phyloP scores from a whole-genome alignment of 92 coral and sea anemone genomes.

The Virgularia gustaviana region DNA sequence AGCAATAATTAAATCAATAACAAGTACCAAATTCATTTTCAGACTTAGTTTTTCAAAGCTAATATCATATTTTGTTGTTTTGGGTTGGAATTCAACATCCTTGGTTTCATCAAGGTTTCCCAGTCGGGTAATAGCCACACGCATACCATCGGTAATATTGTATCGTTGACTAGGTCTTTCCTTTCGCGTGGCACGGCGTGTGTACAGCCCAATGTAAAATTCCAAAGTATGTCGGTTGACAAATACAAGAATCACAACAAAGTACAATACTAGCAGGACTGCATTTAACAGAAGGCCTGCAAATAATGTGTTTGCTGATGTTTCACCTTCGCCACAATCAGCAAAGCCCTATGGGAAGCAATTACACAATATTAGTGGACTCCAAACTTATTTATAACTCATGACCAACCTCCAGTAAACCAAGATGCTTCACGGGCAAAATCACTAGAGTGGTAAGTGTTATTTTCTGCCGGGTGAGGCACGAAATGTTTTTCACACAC shows the following conservation, averaged over 20 bases:
- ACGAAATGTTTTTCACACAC: too few species aligned
- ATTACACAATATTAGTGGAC: neutral
- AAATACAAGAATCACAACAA: conserved; percentile 16
- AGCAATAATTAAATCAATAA: neutral
- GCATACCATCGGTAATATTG: conserved; percentile 36
- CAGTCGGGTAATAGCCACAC: conserved; percentile 39
- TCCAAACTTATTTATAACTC: neutral
- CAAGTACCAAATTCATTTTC: conserved; percentile 63
- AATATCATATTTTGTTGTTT: conserved; percentile 50
- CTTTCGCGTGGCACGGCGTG: conserved; percentile 27
- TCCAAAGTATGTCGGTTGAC: neutral
- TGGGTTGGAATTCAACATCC: conserved; percentile 41
- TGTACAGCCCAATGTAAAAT: conserved; percentile 37
- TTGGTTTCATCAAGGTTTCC: conserved; percentile 13
- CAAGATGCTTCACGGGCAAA: too few species aligned
- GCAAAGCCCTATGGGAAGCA: neutral
- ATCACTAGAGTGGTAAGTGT: too few species aligned
- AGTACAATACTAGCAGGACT: neutral
- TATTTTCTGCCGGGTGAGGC: too few species aligned
- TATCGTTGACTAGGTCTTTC: conserved; percentile 30
- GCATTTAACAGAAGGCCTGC: conserved; percentile 19
- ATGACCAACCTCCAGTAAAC: neutral
- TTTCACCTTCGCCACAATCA: conserved; percentile 16
- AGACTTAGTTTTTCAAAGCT: conserved; percentile 71
- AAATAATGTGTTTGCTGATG: conserved; percentile 5